Conservation (phyloP, 2,888 invertebrate genomes). For the Polylopha cassiicola region DNA sequence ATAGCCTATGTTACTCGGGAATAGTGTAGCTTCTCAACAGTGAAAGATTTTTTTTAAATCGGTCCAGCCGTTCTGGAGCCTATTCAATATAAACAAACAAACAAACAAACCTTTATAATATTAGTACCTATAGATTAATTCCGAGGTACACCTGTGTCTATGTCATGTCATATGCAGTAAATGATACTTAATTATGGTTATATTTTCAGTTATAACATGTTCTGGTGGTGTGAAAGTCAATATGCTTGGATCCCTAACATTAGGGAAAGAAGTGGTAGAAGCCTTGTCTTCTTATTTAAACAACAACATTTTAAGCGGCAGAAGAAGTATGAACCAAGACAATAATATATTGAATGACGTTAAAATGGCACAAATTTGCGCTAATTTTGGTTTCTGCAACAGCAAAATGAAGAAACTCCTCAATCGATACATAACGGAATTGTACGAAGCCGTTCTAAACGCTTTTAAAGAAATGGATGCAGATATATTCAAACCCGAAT, state of each 20-base stretch:
- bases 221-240: conserved; percentile 47
- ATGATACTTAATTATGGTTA: not conserved
- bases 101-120: too few relatives aligned
- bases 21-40: too few relatives aligned
- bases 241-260: conserved; percentile 49
- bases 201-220: conserved; percentile 34
- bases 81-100: too few relatives aligned
- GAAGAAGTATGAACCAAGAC: conserved; percentile 29
- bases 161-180: too few relatives aligned
- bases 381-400: conserved; percentile 42
- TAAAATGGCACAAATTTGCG: conserved; percentile 40
- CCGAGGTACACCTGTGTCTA: too few relatives aligned
- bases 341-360: conserved; percentile 35
- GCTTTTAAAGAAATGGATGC: conserved; percentile 37
- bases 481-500: conserved; percentile 26
- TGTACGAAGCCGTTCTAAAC: conserved; percentile 39
- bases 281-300: conserved; percentile 38
- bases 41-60: too few relatives aligned
- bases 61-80: too few relatives aligned
- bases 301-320: conserved; percentile 25
- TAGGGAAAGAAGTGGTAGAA: conserved; percentile 55
- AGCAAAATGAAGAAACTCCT: conserved; percentile 34
- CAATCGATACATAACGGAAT: conserved; percentile 43
- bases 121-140: too few relatives aligned
- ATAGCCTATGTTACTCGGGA: too few relatives aligned